A percentile compares a stretch with the other conserved stretches of the same genome.
Conservation (phyloP, 2,888 invertebrate species). For the Heliconius aoede region DNA sequence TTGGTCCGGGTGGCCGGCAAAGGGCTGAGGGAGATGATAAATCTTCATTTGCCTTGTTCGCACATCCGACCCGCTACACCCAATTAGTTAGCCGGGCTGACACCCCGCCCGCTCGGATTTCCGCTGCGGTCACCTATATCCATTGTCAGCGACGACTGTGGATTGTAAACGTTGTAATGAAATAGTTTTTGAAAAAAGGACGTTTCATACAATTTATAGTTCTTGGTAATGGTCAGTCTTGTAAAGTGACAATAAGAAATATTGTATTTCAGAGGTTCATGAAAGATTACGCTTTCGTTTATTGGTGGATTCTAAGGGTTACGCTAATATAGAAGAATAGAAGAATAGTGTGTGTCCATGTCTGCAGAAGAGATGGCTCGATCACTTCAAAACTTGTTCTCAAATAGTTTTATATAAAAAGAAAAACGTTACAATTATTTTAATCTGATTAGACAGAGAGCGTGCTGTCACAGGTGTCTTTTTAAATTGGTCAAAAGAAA, state of each 20-base stretch:
- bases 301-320: not conserved
- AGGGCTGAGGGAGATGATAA: constrained; percentile 74
- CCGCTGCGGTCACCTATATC: constrained; percentile 73
- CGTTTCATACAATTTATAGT: constrained; percentile 31
- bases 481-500: too few species aligned
- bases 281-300: not conserved
- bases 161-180: constrained; percentile 49
- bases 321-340: not conserved
- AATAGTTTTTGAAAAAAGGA: constrained; percentile 44
- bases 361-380: not conserved
- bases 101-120: constrained; percentile 65
- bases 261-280: not conserved
- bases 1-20: constrained; percentile 46
- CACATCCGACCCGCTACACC: constrained; percentile 77
- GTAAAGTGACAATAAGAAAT: not conserved
- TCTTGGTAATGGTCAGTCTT: constrained; percentile 15
- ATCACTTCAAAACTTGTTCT: too few species aligned
- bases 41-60: constrained; percentile 81
- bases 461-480: too few species aligned
- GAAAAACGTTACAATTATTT: too few species aligned
- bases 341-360: not conserved
- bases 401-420: too few species aligned
- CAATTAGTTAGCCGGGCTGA: constrained; percentile 74
- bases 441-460: too few species aligned
- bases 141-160: constrained; percentile 57